Percentiles rank a stretch among this genome's conserved stretches.
phyloP scores from a whole-genome alignment of 1,140 invertebrate genomes.

The Drosophila bifasciata region DNA sequence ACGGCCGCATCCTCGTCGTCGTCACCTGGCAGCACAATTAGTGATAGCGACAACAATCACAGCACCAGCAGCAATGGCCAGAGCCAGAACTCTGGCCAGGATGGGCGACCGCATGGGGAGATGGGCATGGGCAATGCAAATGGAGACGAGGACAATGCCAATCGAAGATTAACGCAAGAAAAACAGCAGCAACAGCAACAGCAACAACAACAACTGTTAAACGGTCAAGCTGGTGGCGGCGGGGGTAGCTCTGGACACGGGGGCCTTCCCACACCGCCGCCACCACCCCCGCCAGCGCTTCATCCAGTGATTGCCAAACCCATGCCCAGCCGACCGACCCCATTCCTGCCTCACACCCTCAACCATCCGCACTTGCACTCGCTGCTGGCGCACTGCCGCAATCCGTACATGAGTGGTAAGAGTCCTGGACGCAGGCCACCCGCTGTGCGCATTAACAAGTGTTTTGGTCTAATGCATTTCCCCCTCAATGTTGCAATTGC shows the following conservation, averaged over 20 bases:
- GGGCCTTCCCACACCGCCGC: constrained; percentile 50
- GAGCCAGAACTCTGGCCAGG: constrained; percentile 48
- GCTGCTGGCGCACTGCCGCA: constrained; percentile 85
- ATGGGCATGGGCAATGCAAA: constrained; percentile 57
- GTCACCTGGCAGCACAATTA: constrained; percentile 84
- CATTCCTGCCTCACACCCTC: constrained; percentile 85
- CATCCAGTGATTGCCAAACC: constrained; percentile 85
- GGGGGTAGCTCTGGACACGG: constrained; percentile 25
- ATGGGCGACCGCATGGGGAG: constrained; percentile 65
- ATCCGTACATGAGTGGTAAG: constrained; percentile 86
- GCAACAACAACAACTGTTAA: constrained; percentile 13
- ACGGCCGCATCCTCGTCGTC: constrained; percentile 76
- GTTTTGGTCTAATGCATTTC: constrained; percentile 66
- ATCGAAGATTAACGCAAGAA: constrained; percentile 83
- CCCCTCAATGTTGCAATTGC: constrained; percentile 48
- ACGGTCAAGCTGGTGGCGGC: constrained; percentile 26
- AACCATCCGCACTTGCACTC: constrained; percentile 84
- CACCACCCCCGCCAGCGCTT: constrained; percentile 52
- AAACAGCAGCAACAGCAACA: constrained; percentile 61
- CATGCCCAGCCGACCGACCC: constrained; percentile 85
- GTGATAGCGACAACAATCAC: constrained; percentile 84
- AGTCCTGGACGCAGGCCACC: constrained; percentile 22
- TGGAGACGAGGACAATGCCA: constrained; percentile 70
- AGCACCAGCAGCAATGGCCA: constrained; percentile 47
- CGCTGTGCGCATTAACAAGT: constrained; percentile 71